phyloP scores from a whole-genome alignment of 2,888 invertebrate species.

The Apodemia duryi region DNA sequence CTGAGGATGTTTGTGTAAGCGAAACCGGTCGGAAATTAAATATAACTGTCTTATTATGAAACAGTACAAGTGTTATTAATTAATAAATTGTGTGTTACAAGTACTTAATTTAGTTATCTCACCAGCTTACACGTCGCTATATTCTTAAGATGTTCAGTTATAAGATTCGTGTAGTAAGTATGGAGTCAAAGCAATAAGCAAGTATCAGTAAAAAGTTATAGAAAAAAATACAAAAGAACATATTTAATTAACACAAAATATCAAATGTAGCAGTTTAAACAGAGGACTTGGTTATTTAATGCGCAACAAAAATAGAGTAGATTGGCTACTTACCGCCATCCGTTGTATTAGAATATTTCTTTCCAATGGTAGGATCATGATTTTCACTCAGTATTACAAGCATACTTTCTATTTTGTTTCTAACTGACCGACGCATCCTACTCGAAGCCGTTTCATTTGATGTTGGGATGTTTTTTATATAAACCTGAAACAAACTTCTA shows the following conservation, averaged over 20 bases:
- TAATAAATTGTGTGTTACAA: too few relatives aligned
- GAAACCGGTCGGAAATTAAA: too few relatives aligned
- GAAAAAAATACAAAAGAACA: not conserved
- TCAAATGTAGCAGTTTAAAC: not conserved
- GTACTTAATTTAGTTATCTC: too few relatives aligned
- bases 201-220: not conserved
- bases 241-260: not conserved
- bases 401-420: slow-evolving; percentile 53
- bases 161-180: not conserved
- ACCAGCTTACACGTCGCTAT: too few relatives aligned
- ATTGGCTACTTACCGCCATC: slow-evolving; percentile 38
- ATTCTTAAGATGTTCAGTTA: not conserved
- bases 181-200: not conserved
- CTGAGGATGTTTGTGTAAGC: too few relatives aligned
- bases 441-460: slow-evolving; percentile 26
- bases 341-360: slow-evolving; percentile 49
- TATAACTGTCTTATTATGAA: too few relatives aligned
- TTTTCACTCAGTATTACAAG: slow-evolving; percentile 57
- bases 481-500: slow-evolving; percentile 48
- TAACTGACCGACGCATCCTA: slow-evolving; percentile 49
- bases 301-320: slow-evolving; percentile 9
- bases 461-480: slow-evolving; percentile 43
- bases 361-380: slow-evolving; percentile 42
- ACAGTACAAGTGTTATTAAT: too few relatives aligned
- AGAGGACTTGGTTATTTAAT: not conserved